Conservation (phyloP, 2,113 vertebrate genomes). For the Vulpes vulpes region DNA sequence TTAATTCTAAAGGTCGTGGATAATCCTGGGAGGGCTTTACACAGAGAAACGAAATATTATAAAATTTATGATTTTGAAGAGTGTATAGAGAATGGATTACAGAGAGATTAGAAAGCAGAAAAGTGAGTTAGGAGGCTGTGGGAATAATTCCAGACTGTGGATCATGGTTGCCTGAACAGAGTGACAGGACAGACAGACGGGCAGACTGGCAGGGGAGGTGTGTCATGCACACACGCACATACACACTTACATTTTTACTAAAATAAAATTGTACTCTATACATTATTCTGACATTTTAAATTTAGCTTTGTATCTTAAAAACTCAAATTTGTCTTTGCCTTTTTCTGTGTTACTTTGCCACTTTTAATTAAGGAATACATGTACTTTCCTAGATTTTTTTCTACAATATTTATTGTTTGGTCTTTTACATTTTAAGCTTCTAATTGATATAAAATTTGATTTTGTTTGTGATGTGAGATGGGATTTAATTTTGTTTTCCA, state of each 20-base stretch:
- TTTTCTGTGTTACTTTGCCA: neutral
- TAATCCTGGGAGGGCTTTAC: neutral
- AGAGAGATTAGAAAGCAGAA: neutral
- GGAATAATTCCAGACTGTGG: neutral
- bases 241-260: neutral
- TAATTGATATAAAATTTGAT: conserved; percentile 15
- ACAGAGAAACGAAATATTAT: neutral
- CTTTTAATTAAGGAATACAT: neutral
- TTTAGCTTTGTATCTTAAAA: neutral
- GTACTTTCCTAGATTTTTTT: neutral
- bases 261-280: neutral
- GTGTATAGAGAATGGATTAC: neutral
- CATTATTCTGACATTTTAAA: conserved; percentile 1
- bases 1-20: neutral
- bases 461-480: neutral
- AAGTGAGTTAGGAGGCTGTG: neutral
- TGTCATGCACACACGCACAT: neutral
- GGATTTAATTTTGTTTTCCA: conserved; percentile 28
- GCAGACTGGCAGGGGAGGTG: neutral
- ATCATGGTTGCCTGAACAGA: neutral
- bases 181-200: neutral
- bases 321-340: neutral
- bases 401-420: conserved; percentile 12
- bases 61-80: neutral
- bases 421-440: conserved; percentile 23